A percentile compares a stretch with the other conserved stretches of the same genome.
Conservation (phyloP, 2,888 invertebrate genomes). For the Xestia ashworthii region DNA sequence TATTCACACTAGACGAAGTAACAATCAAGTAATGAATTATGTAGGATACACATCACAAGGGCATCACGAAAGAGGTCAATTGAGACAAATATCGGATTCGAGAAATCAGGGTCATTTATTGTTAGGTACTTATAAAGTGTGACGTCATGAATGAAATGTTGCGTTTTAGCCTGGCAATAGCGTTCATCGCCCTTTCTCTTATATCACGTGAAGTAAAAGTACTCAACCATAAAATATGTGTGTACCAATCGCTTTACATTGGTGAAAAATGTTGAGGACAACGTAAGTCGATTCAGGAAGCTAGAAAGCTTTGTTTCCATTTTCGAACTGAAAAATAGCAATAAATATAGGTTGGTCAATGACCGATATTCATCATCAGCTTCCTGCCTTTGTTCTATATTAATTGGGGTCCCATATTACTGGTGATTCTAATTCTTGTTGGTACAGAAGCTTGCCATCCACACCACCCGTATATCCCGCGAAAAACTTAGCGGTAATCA, state of each 20-base stretch:
- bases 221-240: not conserved
- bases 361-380: not conserved
- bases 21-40: not conserved
- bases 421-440: not conserved
- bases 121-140: too few species aligned
- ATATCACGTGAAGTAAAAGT: not conserved
- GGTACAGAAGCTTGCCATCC: slow-evolving; percentile 6
- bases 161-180: not conserved
- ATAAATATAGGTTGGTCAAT: not conserved
- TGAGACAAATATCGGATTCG: not conserved
- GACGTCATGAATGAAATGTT: not conserved
- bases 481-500: slow-evolving; percentile 65
- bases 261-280: not conserved
- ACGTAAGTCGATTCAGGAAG: not conserved
- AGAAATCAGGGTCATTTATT: not conserved
- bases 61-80: not conserved
- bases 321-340: not conserved
- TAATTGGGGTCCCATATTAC: not conserved
- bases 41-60: not conserved
- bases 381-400: not conserved
- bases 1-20: not conserved
- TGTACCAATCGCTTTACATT: not conserved
- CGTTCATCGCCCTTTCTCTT: not conserved
- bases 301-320: not conserved
- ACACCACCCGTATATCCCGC: slow-evolving; percentile 43